phyloP scores from a whole-genome alignment of 2,888 invertebrate species.

The Aphodius granarius region DNA sequence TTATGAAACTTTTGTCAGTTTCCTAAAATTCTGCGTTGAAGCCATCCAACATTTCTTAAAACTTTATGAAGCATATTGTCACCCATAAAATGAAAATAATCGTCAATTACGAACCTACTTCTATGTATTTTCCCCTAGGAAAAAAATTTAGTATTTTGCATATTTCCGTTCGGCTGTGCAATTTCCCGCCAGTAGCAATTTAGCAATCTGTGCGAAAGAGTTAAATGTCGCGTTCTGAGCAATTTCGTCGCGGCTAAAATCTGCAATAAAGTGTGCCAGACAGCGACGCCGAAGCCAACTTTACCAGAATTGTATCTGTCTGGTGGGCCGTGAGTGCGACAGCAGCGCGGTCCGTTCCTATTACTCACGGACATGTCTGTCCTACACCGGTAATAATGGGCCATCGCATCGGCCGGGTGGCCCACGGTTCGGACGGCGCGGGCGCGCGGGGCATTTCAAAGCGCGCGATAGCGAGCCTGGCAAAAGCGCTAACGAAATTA shows the following conservation, averaged over 20 bases:
- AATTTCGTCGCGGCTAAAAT: slow-evolving; percentile 7
- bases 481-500: not conserved
- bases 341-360: not conserved
- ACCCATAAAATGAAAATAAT: not conserved
- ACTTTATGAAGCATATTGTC: not conserved
- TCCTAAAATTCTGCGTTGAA: too few species aligned
- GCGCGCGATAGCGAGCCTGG: too few species aligned
- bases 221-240: slow-evolving; percentile 5
- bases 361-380: not conserved
- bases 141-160: not conserved
- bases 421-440: not conserved
- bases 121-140: not conserved
- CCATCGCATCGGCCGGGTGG: not conserved
- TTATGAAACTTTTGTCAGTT: too few species aligned
- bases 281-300: not conserved
- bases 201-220: slow-evolving; percentile 3
- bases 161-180: not conserved
- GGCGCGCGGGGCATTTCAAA: not conserved
- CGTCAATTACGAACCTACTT: not conserved
- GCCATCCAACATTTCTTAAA: too few species aligned
- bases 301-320: not conserved
- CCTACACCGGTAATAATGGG: not conserved
- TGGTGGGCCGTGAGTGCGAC: not conserved
- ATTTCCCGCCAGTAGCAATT: not conserved
- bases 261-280: not conserved